Base-by-base conservation (phyloP, 2,797 vertebrate species). In the Eidolon dupreanum region DNA sequence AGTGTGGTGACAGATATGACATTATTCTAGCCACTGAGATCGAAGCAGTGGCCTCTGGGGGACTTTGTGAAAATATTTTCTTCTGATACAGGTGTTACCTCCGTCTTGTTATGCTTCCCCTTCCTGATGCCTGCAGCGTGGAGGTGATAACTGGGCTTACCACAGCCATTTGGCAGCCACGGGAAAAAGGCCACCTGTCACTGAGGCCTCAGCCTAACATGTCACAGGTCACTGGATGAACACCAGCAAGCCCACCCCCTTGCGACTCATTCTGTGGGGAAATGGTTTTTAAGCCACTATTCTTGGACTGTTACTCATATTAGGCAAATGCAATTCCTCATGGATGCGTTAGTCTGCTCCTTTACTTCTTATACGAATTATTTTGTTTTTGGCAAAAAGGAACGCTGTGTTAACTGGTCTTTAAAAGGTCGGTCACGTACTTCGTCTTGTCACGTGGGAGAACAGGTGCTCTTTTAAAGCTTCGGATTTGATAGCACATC, bases 191-290 rank as follows among this genome's bases (percentile, higher is more conserved):
- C 8, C 26, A 20, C 28, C 31, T 2, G 20, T 55, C 51, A 49
- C 33, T 26, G 46, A 33, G 49, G 31, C 8, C 22, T 28, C 38
- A 59, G 61, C 20, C 81, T 38, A 17, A 16, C 4, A 2, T 2
- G 31, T 19, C n/a, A 3, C 1, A 0, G 10, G 38, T 36, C 17
- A 4, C 22, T 31, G 11, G 59, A n/a, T 6, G 13, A 31, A 75
- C 17, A 55, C 8, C 12, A 51, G 59, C 20, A 6, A 46, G 10
- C 66, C 73, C 53, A 26, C 31, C 19, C 10, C 46, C n/a, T 28
- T 59, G 36, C 73, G 26, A 49, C 2, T 19, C 1, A 2, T 38
- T 2, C 41, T 0, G 2, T 3, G 3, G n/a, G 3, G 49, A 91
- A 49, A 22, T 4, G 38, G 1, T 36, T 53, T 22, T 19, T 46